These are phyloP conservation scores for Heterodera schachtii DNA, from an alignment of 1,140 invertebrate species.

Conservation along the genomic window DNA sequence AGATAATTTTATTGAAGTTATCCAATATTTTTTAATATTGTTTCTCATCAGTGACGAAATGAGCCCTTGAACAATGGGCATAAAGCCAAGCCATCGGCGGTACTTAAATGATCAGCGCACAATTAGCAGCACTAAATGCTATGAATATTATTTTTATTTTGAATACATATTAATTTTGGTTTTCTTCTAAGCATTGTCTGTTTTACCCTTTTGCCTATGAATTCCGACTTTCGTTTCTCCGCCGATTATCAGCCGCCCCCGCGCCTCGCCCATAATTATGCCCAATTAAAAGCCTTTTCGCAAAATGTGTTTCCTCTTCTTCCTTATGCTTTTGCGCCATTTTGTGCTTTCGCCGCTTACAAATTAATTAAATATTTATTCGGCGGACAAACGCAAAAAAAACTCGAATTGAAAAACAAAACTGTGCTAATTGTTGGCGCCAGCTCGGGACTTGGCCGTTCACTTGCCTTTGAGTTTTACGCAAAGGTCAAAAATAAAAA, in stretches of 20 bases:
- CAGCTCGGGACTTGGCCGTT: conserved; percentile 45
- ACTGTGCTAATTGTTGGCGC: conserved; percentile 41
- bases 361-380: conserved; percentile 43
- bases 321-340: conserved; percentile 33
- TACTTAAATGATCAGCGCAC: no score
- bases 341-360: conserved; percentile 42
- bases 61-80: no score
- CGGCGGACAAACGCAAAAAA: conserved; percentile 13
- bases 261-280: background rate
- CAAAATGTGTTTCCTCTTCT: conserved; percentile 31
- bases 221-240: background rate
- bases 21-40: no score
- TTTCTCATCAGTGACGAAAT: no score
- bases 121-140: no score
- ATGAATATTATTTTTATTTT: no score
- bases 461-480: conserved; percentile 53
- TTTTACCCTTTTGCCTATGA: background rate
- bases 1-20: no score
- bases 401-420: conserved; percentile 32
- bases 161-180: no score
- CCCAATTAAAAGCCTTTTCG: background rate
- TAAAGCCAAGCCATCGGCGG: no score
- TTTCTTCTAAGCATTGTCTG: no score
- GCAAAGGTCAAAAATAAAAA: conserved; percentile 29
- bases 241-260: background rate